These are phyloP conservation scores for Drosophila arawakana DNA, from an alignment of 1,140 invertebrate species.

Conservation along the genomic window DNA sequence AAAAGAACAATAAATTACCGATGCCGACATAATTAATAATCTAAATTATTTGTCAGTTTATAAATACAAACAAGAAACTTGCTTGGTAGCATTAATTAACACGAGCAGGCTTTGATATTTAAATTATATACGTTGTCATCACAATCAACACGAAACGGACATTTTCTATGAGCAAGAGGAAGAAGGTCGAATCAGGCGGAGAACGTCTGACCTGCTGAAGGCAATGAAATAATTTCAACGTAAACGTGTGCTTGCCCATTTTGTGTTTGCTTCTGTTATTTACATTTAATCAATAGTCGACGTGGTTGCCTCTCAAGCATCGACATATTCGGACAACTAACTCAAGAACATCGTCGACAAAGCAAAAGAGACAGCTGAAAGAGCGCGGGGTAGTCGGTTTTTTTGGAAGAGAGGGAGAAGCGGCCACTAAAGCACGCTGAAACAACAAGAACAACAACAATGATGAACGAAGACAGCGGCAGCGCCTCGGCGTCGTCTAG, in stretches of 20 bases:
- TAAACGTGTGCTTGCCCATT: constrained; percentile 37
- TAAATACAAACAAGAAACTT: constrained; percentile 21
- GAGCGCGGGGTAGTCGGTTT: not conserved
- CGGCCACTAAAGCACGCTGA: constrained; percentile 25
- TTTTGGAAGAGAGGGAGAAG: not conserved
- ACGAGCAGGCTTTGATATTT: constrained; percentile 21
- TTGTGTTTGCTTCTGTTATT: constrained; percentile 36
- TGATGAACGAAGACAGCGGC: constrained; percentile 83
- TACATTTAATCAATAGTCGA: constrained; percentile 31
- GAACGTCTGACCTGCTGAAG: constrained; percentile 37
- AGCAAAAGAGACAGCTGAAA: constrained; percentile 10
- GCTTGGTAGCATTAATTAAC: not conserved
- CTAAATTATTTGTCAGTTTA: constrained; percentile 62
- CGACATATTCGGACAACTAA: constrained; percentile 8
- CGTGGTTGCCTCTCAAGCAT: constrained; percentile 10
- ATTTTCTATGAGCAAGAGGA: constrained; percentile 43
- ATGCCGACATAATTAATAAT: constrained; percentile 71
- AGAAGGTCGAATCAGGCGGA: constrained; percentile 41
- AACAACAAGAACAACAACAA: constrained; percentile 33
- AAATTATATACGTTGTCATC: constrained; percentile 20
- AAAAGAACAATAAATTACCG: constrained; percentile 74
- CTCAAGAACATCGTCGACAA: constrained; percentile 13
- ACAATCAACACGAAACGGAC: constrained; percentile 9
- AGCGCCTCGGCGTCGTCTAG: constrained; percentile 57
- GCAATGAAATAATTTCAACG: constrained; percentile 69